Conservation (phyloP, 2,888 invertebrate genomes). For the Synergus umbraculus region DNA sequence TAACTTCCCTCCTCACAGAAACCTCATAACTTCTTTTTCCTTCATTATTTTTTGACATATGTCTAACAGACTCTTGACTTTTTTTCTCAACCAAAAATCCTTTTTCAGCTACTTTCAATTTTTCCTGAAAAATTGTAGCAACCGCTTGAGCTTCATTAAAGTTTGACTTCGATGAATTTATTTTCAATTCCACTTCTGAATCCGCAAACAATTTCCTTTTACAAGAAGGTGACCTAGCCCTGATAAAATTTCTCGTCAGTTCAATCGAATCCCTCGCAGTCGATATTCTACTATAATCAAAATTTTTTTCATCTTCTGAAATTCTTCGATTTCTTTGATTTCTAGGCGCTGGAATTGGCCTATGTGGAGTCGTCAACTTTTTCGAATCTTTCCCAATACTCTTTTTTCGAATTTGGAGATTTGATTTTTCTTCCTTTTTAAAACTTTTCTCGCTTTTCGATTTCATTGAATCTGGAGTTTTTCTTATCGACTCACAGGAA, state of each 20-base stretch:
- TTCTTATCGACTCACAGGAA: constrained; percentile 15
- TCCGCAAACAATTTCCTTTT: constrained; percentile 46
- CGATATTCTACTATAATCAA: constrained; percentile 33
- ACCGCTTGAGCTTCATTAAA: constrained; percentile 42
- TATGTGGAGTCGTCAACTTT: not conserved
- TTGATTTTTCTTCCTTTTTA: not conserved
- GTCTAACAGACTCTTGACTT: not conserved
- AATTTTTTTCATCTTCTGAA: constrained; percentile 9
- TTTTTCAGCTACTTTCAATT: constrained; percentile 11
- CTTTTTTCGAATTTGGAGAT: not conserved
- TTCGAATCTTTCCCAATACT: not conserved
- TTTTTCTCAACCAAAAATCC: not conserved
- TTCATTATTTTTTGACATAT: constrained; percentile 33
- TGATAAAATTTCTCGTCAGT: constrained; percentile 43
- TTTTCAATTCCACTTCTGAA: not conserved
- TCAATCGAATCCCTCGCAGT: constrained; percentile 51
- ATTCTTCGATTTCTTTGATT: not conserved
- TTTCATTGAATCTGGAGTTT: not conserved
- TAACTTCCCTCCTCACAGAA: constrained; percentile 13
- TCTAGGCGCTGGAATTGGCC: not conserved
- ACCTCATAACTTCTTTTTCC: constrained; percentile 22
- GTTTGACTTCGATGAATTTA: constrained; percentile 21
- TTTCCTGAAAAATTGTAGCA: constrained; percentile 5
- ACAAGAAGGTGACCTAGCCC: constrained; percentile 42
- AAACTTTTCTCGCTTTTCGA: not conserved